A percentile compares a stretch with the other conserved stretches of the same genome.
Conservation (phyloP, 2,797 vertebrate species). For the Iguana delicatissima region DNA sequence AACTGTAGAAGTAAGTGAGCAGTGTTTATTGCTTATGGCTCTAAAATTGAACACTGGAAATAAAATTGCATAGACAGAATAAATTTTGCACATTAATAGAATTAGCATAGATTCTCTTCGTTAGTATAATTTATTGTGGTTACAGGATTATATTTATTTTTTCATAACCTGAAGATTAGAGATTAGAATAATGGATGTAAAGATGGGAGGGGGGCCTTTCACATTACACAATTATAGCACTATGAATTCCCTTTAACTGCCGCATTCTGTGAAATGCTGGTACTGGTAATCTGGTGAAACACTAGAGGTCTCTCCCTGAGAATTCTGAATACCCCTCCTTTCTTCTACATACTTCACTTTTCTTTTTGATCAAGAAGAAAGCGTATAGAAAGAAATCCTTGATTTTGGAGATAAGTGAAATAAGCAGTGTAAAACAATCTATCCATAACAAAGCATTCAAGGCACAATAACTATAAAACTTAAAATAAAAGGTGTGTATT, state of each 20-base stretch:
- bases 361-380: not conserved
- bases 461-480: not conserved
- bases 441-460: not conserved
- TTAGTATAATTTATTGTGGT: not conserved
- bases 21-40: not conserved
- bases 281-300: too few species aligned
- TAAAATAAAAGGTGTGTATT: not conserved
- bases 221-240: too few species aligned
- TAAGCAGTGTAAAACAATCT: not conserved
- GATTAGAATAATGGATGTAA: not conserved
- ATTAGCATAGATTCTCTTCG: not conserved
- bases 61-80: not conserved
- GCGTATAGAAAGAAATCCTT: not conserved
- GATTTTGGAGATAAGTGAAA: not conserved
- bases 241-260: too few species aligned
- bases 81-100: not conserved
- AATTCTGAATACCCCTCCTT: too few species aligned
- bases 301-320: too few species aligned
- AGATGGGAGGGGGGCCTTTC: not conserved
- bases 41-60: not conserved
- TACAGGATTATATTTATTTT: not conserved
- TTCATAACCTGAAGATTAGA: not conserved
- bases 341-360: too few species aligned
- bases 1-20: constrained; percentile 86
- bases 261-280: too few species aligned